These are phyloP conservation scores for Mastacembelus armatus DNA, from an alignment of 2,797 vertebrate genomes.

Conservation along the genomic window DNA sequence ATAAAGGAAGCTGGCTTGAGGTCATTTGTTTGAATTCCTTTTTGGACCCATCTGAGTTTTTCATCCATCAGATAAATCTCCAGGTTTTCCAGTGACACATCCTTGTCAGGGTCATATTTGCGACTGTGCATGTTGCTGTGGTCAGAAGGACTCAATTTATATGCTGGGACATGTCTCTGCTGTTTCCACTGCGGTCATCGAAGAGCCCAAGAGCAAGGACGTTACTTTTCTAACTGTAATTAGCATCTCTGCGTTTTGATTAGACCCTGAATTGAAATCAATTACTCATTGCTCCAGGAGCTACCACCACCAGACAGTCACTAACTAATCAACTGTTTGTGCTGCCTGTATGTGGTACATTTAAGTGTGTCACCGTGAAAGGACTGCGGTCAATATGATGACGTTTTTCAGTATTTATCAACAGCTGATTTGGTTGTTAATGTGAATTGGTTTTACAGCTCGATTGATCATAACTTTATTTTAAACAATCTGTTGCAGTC, in stretches of 20 bases:
- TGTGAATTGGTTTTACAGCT: too few species aligned
- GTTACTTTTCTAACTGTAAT: conserved; percentile 68
- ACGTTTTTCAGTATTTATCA: conserved; percentile 13
- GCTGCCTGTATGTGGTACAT: conserved; percentile 22
- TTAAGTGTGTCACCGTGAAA: conserved; percentile 43
- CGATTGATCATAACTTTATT: neutral
- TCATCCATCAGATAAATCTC: conserved; percentile 30
- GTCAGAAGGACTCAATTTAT: conserved; percentile 54
- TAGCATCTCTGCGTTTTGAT: conserved; percentile 67
- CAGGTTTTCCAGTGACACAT: conserved; percentile 24
- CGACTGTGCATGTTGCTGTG: conserved; percentile 28
- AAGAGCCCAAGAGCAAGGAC: conserved; percentile 73
- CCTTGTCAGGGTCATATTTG: conserved; percentile 33
- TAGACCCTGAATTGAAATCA: conserved; percentile 71
- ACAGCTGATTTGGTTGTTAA: neutral
- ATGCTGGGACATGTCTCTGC: conserved; percentile 36
- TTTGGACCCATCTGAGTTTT: conserved; percentile 20
- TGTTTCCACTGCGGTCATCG: conserved; percentile 58
- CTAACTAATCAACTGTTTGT: conserved; percentile 48
- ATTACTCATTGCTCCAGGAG: conserved; percentile 63
- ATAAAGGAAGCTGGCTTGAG: conserved; percentile 15
- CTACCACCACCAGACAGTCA: conserved; percentile 22
- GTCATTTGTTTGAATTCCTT: conserved; percentile 7
- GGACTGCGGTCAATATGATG: conserved; percentile 5
- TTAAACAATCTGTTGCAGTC: neutral